phyloP scores from a whole-genome alignment of 2,888 invertebrate species.

The Agrenia bidenticulata region DNA sequence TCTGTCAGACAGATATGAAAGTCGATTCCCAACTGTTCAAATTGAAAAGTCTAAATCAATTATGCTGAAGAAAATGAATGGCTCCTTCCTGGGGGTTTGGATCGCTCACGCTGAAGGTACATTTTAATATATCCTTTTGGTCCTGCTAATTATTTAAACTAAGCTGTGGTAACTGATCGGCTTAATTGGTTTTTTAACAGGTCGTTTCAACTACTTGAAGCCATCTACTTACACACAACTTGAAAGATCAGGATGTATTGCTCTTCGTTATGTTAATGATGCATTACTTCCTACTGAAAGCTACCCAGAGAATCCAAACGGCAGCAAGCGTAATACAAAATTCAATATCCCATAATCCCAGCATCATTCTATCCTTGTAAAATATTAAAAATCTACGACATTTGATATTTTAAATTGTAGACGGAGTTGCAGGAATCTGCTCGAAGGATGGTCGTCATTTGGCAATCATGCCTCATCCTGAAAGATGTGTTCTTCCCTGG shows the following conservation, averaged over 20 bases:
- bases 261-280: slow-evolving; percentile 84
- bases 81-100: slow-evolving; percentile 91
- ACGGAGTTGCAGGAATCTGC: slow-evolving; percentile 85
- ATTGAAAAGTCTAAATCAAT: slow-evolving; percentile 72
- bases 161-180: too few species aligned
- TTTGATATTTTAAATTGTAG: slow-evolving; percentile 55
- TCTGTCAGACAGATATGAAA: slow-evolving; percentile 82
- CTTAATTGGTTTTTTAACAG: slow-evolving; percentile 52
- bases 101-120: slow-evolving; percentile 93
- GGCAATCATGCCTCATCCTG: slow-evolving; percentile 99
- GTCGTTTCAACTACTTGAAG: slow-evolving; percentile 60
- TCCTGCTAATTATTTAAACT: too few species aligned
- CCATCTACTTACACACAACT: slow-evolving; percentile 55
- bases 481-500: slow-evolving; percentile 84
- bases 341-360: not conserved
- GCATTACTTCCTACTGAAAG: slow-evolving; percentile 69
- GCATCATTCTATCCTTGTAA: not conserved
- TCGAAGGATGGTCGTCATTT: slow-evolving; percentile 89
- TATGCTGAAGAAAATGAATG: slow-evolving; percentile 87
- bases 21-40: slow-evolving; percentile 74
- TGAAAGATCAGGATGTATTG: slow-evolving; percentile 64
- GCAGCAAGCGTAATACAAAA: slow-evolving; percentile 66
- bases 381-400: not conserved
- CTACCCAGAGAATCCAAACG: slow-evolving; percentile 96
- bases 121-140: not conserved